Evolutionary conservation across 2,888 invertebrate genomes (phyloP), one percentile per base, ranked within the genome.

Genomic region (Camptogramma bilineatum): DNA sequence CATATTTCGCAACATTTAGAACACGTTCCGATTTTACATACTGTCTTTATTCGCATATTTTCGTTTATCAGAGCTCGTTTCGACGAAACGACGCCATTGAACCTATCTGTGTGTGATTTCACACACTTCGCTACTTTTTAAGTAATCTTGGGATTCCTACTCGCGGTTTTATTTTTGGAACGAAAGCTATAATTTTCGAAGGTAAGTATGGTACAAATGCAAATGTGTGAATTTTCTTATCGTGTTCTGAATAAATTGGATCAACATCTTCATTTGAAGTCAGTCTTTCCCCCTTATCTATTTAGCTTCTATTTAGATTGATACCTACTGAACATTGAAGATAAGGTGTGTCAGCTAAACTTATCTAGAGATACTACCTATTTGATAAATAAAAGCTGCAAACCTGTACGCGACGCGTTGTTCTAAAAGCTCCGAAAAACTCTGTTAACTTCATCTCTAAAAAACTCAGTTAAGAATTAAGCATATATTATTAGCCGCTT

Each of bases 51-150:
- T 60, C 55, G 53, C 17, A 28, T 56, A 53, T 53, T 63, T 62
- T 54, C 54, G 60, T 58, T 66, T 67, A 68, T 68, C 64, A 52
- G 17, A 42, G 44, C 55, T 67, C 62, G 62, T 62, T 64, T 58
- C 54, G 52, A 10, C 58, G 51, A 16, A 68, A 68, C 68, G 62
- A 61, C 52, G 28, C 58, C 58, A 59, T 62, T 68, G 54, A 58
- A 52, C 54, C 39, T 61, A 62, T 62, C 62, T 58, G 42, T 48
- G 52, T 54, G 51, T 52, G 47, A 54, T 62, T 62, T 50, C 48
- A 57, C 57, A 57, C 62, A 58, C 50, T 52, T 51, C 39, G 57
- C 54, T 51, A 52, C 56, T 48, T 63, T 58, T 63, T 34, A 55
- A 57, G 61, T 61, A 62, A 52, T 56, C 58, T 54, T 34, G 4